phyloP scores from a whole-genome alignment of 1,140 invertebrate species.

The Probaryconus sp. region DNA sequence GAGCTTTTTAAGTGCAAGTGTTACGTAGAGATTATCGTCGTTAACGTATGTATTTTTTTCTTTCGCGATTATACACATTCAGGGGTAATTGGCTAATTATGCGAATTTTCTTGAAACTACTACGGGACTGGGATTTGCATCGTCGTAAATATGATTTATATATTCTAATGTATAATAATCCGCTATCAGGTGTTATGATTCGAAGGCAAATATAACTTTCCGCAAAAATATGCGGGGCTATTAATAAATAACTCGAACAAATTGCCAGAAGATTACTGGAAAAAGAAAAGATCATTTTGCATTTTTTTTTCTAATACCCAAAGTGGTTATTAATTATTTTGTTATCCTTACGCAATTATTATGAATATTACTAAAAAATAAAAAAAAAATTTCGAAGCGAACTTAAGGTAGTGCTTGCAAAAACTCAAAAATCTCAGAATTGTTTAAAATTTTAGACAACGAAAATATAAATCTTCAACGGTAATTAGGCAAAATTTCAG shows the following conservation, averaged over 20 bases:
- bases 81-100: constrained; percentile 12
- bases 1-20: constrained; percentile 39
- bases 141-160: constrained; percentile 14
- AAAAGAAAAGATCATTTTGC: too few species aligned
- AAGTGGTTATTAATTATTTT: too few species aligned
- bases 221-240: neutral
- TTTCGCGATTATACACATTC: constrained; percentile 27
- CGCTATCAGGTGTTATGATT: constrained; percentile 1
- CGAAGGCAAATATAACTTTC: constrained; percentile 2
- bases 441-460: too few species aligned
- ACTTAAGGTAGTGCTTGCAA: too few species aligned
- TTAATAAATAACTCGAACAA: too few species aligned
- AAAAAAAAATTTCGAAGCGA: too few species aligned
- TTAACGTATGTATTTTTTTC: constrained; percentile 16
- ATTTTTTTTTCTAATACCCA: too few species aligned
- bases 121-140: constrained; percentile 5
- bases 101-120: constrained; percentile 14
- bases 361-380: too few species aligned
- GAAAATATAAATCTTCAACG: too few species aligned
- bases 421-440: too few species aligned
- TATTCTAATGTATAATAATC: constrained; percentile 11
- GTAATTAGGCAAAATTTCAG: neutral
- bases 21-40: constrained; percentile 20
- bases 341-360: too few species aligned
- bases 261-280: too few species aligned